phyloP scores from a whole-genome alignment of 2,113 vertebrate genomes.

The Eidolon helvum region DNA sequence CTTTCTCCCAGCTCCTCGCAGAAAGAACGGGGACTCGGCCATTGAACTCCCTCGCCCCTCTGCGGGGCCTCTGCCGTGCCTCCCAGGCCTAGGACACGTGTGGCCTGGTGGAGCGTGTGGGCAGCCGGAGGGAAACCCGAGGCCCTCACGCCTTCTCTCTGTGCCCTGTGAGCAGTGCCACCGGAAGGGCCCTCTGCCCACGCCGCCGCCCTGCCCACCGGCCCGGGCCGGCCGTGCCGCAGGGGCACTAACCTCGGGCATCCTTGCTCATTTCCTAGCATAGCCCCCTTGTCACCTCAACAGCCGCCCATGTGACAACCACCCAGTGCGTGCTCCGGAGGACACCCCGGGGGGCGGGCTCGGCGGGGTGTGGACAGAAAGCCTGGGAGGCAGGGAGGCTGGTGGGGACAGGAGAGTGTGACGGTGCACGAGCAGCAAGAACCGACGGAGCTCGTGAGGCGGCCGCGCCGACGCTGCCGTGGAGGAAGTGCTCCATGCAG shows the following conservation, averaged over 20 bases:
- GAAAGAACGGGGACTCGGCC: neutral
- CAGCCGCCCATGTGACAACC: neutral
- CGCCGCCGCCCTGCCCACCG: neutral
- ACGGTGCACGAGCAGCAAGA: too few relatives aligned
- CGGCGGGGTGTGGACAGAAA: neutral
- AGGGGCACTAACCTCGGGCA: accelerated
- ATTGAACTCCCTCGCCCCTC: neutral
- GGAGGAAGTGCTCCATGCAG: too few relatives aligned
- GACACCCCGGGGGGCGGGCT: neutral
- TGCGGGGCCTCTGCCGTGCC: neutral
- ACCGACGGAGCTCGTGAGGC: too few relatives aligned
- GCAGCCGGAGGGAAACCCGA: neutral
- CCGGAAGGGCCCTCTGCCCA: neutral
- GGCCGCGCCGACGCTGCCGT: too few relatives aligned
- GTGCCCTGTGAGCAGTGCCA: neutral
- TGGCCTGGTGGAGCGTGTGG: accelerated
- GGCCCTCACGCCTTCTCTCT: neutral
- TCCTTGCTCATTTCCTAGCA: neutral
- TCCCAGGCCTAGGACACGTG: neutral
- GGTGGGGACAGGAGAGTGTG: neutral
- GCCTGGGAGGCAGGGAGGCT: neutral
- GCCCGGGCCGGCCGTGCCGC: neutral
- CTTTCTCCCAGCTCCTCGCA: neutral
- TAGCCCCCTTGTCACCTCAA: neutral
- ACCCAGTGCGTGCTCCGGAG: neutral